Evolutionary conservation across 2,797 vertebrate genomes (phyloP), one percentile per base, ranked within the genome.

Genomic region (Tympanoctomys barrerae): DNA sequence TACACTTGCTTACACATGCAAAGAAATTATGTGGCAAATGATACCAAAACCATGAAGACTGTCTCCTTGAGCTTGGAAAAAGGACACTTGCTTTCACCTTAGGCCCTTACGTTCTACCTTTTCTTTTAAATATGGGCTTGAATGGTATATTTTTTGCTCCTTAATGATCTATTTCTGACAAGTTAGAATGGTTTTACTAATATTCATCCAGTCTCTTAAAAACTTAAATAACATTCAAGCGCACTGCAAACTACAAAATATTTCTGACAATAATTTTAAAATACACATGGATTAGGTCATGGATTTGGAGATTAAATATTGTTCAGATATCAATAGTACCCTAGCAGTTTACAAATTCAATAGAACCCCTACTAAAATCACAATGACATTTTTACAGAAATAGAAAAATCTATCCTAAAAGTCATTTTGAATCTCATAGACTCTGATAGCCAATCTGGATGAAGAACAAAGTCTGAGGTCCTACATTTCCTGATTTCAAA

Each of bases 151-250:
- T 95, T 90, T 80, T 31, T 57, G 14, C 39, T 90, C 59, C 66
- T 96, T 79, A 57, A 82, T 89, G 93, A 87, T 77, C 11, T 70
- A 28, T 89, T 87, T 46, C 79, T 86, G 28, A 87, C 89, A 75
- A 36, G 66, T 94, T 42, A 95, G 11, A 94, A 92, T 70, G 4
- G 18, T 92, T 73, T 77, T 83, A 62, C 62, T 59, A 39, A 82
- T 36, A 90, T 89, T 73, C 95, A 71, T 64, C 21, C n/a, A 94
- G 18, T 73, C n/a, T 85, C 89, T 95, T 84, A 54, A 22, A 90
- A 94, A 71, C 61, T 49, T 75, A 77, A 82, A 80, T 57, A 64
- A 81, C 28, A 16, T 64, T 83, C 4, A n/a, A 70, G 49, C 5
- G 77, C 16, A 68, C 16, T 42, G 54, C 68, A 75, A 87, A 75